Evolutionary conservation across 2,113 vertebrate genomes (phyloP), one percentile per base, ranked within the genome.

Genomic region (Podiceps cristatus): DNA sequence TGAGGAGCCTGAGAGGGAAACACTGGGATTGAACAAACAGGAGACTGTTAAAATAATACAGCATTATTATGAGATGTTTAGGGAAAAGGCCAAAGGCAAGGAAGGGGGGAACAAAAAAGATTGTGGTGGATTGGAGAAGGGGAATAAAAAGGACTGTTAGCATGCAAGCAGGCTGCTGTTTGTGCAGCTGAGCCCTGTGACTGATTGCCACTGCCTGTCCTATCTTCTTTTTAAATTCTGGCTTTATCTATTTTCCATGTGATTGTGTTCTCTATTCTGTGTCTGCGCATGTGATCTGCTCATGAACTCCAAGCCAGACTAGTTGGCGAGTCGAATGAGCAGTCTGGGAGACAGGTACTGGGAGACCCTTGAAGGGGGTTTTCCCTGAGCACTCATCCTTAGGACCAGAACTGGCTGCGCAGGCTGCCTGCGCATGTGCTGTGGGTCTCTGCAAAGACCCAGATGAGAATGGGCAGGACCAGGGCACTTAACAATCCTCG

Each of bases 361-460:
- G 40, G 45, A 87, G 44, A 64, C 4, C 11, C 45, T 22, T 12
- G 23, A 40, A 71, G 50, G 23, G 7, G 7, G 19, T 24, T 67
- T 73, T 74, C 42, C 52, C 33, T 25, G 6, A 25, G 10, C 66
- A 33, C 7, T 1, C 44, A n/a, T 40, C 59, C 49, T 60, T 22
- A 37, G 45, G 45, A 64, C 8, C 25, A 45, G 74, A 40, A 55
- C 35, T 1, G 1, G 37, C 73, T 63, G 0, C 40, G 42, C 47
- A 19, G 2, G 1, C 35, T 81, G n/a, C 59, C 29, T 35, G 42
- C 2, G 0, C 9, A 24, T 12, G 18, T 55, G 11, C 5, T 56
- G 31, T 44, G 13, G n/a, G 23, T 67, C 47, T 63, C 52, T 45
- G 18, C n/a, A 45, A 40, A 68, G 33, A 64, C 55, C 20, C 31